Evolutionary conservation across 2,888 invertebrate genomes (phyloP).

Genomic region (Osedax frankpressi): DNA sequence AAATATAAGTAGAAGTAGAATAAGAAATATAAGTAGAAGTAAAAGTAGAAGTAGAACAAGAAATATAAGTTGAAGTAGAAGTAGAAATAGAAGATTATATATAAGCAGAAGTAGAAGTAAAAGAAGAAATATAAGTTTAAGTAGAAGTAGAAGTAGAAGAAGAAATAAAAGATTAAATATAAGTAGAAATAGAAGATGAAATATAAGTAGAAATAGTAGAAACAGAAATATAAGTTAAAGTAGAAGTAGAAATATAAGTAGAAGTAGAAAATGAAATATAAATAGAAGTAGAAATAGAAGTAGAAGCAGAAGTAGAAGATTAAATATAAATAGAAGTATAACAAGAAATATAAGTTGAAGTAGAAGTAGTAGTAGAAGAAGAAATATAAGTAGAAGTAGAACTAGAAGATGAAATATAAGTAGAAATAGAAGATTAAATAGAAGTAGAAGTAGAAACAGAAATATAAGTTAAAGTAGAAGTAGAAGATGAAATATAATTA

Average conservation of each 20-base stretch:
- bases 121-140: conserved; percentile 20
- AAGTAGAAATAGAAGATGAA: conserved; percentile 21
- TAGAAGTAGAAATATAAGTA: conserved; percentile 18
- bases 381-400: conserved; percentile 16
- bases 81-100: conserved; percentile 22
- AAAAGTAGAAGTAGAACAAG: conserved; percentile 24
- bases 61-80: conserved; percentile 24
- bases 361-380: conserved; percentile 21
- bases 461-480: conserved; percentile 8
- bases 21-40: conserved; percentile 23
- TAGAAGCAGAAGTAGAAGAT: conserved; percentile 18
- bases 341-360: conserved; percentile 18
- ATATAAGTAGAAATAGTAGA: conserved; percentile 8
- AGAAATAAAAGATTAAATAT: conserved; percentile 21
- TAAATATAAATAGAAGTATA: conserved; percentile 16
- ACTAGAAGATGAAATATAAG: background rate
- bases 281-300: conserved; percentile 18
- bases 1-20: conserved; percentile 7
- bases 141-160: conserved; percentile 21
- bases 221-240: conserved; percentile 13
- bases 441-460: background rate
- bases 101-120: conserved; percentile 22
- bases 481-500: conserved; percentile 4
- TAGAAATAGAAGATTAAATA: conserved; percentile 5
- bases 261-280: conserved; percentile 14